Conservation (phyloP, 2,113 vertebrate species). For the Trachemys scripta region DNA sequence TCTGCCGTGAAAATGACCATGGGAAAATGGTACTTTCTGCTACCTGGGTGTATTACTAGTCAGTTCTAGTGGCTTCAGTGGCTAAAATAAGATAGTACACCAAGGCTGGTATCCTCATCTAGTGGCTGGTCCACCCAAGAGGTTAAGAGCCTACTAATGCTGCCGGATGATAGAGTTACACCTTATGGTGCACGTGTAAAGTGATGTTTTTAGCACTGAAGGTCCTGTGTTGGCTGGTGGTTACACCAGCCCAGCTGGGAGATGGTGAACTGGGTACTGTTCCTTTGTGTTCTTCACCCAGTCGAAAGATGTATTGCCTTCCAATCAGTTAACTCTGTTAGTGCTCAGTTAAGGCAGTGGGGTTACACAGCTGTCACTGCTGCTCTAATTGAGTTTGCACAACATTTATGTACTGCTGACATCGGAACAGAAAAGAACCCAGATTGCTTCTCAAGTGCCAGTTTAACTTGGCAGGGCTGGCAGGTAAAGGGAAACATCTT, state of each 20-base stretch:
- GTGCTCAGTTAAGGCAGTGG: background rate
- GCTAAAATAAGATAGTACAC: background rate
- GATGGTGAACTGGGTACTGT: background rate
- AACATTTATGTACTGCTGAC: background rate
- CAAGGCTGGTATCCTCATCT: background rate
- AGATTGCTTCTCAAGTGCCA: background rate
- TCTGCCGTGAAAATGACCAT: background rate
- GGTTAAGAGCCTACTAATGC: background rate
- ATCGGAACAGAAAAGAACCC: background rate
- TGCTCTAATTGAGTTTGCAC: background rate
- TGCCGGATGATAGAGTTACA: background rate
- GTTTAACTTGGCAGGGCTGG: background rate
- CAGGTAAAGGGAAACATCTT: background rate
- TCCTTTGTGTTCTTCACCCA: background rate
- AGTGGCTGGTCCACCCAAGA: background rate
- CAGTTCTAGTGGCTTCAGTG: background rate
- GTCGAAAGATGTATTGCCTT: background rate
- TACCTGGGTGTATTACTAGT: background rate
- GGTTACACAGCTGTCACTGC: background rate
- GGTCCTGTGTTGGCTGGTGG: background rate
- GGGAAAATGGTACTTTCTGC: background rate
- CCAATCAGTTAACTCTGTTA: background rate
- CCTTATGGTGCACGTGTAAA: background rate
- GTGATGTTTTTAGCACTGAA: background rate
- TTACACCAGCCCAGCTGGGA: background rate